Conservation (phyloP, 2,888 invertebrate genomes). For the Mesochorus sp. region DNA sequence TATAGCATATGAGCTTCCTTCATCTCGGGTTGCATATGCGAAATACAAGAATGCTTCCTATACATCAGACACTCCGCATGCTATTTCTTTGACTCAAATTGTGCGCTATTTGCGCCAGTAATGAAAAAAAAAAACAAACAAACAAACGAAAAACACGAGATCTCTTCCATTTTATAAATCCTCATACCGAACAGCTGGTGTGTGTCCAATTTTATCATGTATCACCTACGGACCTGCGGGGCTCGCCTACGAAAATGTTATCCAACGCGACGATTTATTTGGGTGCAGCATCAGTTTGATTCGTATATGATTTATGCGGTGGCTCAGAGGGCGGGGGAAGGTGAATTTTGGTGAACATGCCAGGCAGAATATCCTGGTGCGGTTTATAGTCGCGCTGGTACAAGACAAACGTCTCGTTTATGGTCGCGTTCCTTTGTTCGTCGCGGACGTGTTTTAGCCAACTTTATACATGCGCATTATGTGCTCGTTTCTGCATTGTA, state of each 20-base stretch:
- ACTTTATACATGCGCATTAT: background rate
- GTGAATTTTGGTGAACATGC: constrained; percentile 21
- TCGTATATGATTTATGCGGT: no score
- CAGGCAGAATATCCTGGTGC: constrained; percentile 6
- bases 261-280: no score
- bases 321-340: no score
- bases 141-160: no score
- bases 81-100: background rate
- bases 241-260: no score
- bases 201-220: no score
- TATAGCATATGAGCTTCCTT: background rate
- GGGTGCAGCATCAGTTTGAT: no score
- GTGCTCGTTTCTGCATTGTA: background rate
- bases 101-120: background rate
- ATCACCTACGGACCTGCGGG: no score
- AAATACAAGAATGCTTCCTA: constrained; percentile 14
- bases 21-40: background rate
- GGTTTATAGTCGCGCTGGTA: constrained; percentile 33
- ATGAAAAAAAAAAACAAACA: no score
- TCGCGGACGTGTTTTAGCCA: constrained; percentile 46
- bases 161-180: no score
- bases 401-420: constrained; percentile 42
- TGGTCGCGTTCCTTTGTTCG: constrained; percentile 65
- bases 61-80: background rate
- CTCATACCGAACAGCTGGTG: no score